Evolutionary conservation across 2,888 invertebrate genomes (phyloP).

Genomic region (Phengaris arion): DNA sequence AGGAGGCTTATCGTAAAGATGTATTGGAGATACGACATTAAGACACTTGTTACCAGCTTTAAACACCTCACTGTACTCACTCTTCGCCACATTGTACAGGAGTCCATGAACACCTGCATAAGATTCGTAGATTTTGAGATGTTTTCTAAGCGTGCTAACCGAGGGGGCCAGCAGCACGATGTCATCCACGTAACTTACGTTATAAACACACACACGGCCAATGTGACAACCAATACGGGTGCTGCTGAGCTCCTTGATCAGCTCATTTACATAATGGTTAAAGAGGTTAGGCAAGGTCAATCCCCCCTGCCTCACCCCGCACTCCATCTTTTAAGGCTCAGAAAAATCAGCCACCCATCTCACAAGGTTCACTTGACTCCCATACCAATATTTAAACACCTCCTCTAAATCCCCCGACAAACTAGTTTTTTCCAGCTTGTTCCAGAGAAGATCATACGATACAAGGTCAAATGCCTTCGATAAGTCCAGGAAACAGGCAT

Average conservation of each 20-base stretch:
- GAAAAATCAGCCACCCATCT: background rate
- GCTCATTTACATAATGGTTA: background rate
- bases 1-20: too few relatives aligned
- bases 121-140: too few relatives aligned
- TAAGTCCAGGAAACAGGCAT: conserved; percentile 31
- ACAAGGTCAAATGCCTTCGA: conserved; percentile 28
- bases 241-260: background rate
- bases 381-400: conserved; percentile 19
- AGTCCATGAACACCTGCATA: too few relatives aligned
- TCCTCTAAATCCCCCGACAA: conserved; percentile 1
- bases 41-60: too few relatives aligned
- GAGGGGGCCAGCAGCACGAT: too few relatives aligned
- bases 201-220: background rate
- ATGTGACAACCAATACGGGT: background rate
- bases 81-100: too few relatives aligned
- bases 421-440: conserved; percentile 11
- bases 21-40: too few relatives aligned
- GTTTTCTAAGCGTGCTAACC: too few relatives aligned
- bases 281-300: background rate
- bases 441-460: conserved; percentile 24
- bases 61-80: too few relatives aligned
- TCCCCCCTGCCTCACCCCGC: conserved; percentile 7
- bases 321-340: background rate
- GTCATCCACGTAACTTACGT: background rate
- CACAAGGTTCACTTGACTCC: background rate